Conservation (phyloP, 1,140 invertebrate genomes). For the Drosophila burlai region DNA sequence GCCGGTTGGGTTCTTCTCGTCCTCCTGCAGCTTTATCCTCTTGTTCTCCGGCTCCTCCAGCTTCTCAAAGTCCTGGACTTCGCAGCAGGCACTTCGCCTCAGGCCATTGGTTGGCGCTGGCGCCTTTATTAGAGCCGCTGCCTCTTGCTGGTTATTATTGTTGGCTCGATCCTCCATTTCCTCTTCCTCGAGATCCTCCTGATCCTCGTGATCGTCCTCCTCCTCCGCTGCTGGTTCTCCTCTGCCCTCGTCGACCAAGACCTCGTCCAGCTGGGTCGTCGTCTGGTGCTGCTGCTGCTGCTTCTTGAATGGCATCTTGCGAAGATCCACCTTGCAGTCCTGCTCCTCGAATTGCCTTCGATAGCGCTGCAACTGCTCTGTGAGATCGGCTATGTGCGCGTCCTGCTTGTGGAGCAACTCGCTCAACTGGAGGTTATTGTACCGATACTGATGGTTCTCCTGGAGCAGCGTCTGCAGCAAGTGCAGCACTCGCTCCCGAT, state of each 20-base stretch:
- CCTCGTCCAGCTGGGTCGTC: constrained; percentile 31
- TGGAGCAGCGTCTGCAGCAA: constrained; percentile 74
- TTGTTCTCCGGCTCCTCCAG: constrained; percentile 51
- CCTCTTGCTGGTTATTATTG: constrained; percentile 62
- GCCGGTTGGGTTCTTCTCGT: constrained; percentile 12
- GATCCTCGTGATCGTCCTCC: constrained; percentile 47
- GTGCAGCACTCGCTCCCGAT: constrained; percentile 69
- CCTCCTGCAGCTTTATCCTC: constrained; percentile 49
- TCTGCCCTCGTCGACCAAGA: constrained; percentile 9
- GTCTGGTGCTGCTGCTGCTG: constrained; percentile 10
- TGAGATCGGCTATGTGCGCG: constrained; percentile 73
- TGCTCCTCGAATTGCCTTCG: constrained; percentile 62
- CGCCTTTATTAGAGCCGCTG: constrained; percentile 25
- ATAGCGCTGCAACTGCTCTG: constrained; percentile 71
- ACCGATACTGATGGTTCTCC: constrained; percentile 80
- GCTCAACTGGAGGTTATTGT: constrained; percentile 69
- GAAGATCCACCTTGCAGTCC: constrained; percentile 54
- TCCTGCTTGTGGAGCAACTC: constrained; percentile 74
- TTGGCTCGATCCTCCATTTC: constrained; percentile 64
- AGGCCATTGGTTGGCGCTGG: constrained; percentile 52
- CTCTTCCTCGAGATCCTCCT: constrained; percentile 41
- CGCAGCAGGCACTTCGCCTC: constrained; percentile 50
- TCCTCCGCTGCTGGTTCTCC: constrained; percentile 10
- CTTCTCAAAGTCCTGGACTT: constrained; percentile 21
- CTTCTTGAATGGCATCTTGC: constrained; percentile 70